Conservation (phyloP, 2,888 invertebrate genomes). For the Trachelus stipa region DNA sequence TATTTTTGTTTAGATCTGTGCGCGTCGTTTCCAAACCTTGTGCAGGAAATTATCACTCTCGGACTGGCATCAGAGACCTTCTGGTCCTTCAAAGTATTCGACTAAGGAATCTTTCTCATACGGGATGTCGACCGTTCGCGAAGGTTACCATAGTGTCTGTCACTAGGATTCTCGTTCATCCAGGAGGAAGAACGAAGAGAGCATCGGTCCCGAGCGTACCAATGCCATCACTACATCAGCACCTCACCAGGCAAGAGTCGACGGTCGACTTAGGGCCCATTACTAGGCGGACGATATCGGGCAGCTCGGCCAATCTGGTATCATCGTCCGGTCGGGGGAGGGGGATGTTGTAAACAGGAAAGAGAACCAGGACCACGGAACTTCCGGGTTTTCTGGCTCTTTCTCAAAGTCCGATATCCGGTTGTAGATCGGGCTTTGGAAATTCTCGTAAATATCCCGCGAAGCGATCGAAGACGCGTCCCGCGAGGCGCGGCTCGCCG, state of each 20-base stretch:
- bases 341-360: neutral
- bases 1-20: neutral
- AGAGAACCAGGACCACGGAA: constrained; percentile 1
- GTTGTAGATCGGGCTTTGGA: neutral
- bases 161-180: neutral
- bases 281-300: neutral
- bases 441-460: constrained; percentile 3
- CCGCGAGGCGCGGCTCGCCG: constrained; percentile 54
- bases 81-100: neutral
- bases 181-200: neutral
- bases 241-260: neutral
- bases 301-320: neutral
- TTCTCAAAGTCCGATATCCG: neutral
- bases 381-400: constrained; percentile 1
- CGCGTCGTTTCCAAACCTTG: neutral
- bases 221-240: neutral
- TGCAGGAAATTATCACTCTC: neutral
- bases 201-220: neutral
- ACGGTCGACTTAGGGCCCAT: neutral
- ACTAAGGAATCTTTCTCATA: neutral
- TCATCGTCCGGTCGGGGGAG: neutral
- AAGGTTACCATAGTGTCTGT: neutral
- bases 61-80: neutral
- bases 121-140: neutral
- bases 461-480: constrained; percentile 42